phyloP scores from a whole-genome alignment of 2,888 invertebrate species.

The Nasonovia ribisnigri region DNA sequence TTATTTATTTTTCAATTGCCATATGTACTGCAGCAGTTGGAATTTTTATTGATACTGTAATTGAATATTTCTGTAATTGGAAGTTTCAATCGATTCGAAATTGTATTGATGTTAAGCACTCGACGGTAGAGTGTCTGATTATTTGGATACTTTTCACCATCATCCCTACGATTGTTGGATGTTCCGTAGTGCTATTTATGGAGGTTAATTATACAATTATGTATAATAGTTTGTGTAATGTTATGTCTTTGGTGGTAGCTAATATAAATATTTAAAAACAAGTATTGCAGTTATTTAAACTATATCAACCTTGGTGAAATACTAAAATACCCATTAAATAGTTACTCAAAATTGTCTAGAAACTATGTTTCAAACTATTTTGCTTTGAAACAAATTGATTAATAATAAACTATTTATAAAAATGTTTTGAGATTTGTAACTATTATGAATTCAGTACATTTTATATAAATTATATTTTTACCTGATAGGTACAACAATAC shows the following conservation, averaged over 20 bases:
- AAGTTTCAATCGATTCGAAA: constrained; percentile 70
- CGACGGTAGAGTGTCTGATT: constrained; percentile 10
- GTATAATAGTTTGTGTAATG: neutral
- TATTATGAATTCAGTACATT: neutral
- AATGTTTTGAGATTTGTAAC: neutral
- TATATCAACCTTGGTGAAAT: neutral
- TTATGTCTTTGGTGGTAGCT: neutral
- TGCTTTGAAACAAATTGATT: constrained; percentile 2
- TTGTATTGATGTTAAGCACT: constrained; percentile 41
- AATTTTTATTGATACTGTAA: constrained; percentile 73
- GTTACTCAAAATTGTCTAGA: constrained; percentile 2
- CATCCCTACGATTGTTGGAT: constrained; percentile 39
- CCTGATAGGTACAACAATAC: neutral
- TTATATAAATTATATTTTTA: neutral
- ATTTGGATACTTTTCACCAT: constrained; percentile 58
- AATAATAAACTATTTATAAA: neutral
- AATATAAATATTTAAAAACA: neutral
- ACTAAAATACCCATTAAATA: constrained; percentile 5
- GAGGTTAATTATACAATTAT: constrained; percentile 45
- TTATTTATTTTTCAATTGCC: constrained; percentile 75
- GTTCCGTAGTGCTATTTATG: constrained; percentile 55
- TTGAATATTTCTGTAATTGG: constrained; percentile 70
- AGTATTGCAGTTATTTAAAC: neutral
- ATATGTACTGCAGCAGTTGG: constrained; percentile 75
- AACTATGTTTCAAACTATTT: constrained; percentile 39